Base-by-base conservation (phyloP, 2,113 vertebrate species). In the Struthidea cinerea region DNA sequence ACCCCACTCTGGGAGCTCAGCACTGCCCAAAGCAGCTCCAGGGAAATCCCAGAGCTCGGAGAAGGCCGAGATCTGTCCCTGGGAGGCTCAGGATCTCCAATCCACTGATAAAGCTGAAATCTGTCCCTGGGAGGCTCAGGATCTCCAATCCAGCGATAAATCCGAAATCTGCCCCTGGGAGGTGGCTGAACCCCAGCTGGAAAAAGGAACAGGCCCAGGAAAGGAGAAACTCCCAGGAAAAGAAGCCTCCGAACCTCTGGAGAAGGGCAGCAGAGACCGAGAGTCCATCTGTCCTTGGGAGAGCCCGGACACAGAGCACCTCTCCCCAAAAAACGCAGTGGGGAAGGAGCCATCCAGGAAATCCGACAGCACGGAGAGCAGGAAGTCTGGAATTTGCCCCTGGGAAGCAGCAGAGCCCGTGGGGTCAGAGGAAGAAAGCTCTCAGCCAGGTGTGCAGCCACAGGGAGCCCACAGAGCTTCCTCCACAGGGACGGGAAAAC, bases 341-440 rank as follows among this genome's bases (percentile, higher is more conserved):
- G 41, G n/a, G 11, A 59, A 44, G 46, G 60, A 60, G 16, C 28
- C 42, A 0, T 33, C 64, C 35, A 60, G 35, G 20, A 76, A 84
- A n/a, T n/a, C 60, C 0, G 6, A n/a, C 5, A 81, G 85, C 65
- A 8, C 7, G 0, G 95, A 84, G 11, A 86, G 84, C 73, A 93
- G 46, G 69, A 95, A 44, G 33, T 44, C 52, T 8, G 88, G 85
- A 15, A 37, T 97, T 1, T 98, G 96, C 35, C 97, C 90, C 16
- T 97, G 98, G 98, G 97, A 97, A 94, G 79, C 53, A 41, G 96
- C 87, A 44, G 95, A 97, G 8, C 94, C 91, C 27, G 7, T 22
- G 1, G 27, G 56, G 20, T 32, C 7, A 1, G 83, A 46, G 77
- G 22, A 81, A 71, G 84, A 88, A 55, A 97, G 88, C 79, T 71